phyloP scores from a whole-genome alignment of 2,888 invertebrate genomes.

The Eilema sororculum region DNA sequence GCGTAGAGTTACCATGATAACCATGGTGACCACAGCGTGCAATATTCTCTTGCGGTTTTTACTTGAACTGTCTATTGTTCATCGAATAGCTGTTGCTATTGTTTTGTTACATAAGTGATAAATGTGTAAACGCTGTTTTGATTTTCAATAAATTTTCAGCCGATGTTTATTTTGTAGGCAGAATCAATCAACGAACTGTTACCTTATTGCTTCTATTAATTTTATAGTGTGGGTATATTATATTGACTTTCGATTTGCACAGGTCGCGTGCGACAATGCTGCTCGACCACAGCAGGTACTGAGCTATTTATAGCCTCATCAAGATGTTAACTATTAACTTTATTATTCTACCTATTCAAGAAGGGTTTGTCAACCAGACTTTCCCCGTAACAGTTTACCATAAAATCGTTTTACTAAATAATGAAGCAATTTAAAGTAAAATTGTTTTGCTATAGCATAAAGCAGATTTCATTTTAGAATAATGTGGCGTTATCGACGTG shows the following conservation, averaged over 20 bases:
- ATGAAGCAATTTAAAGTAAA: neutral
- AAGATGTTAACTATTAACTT: constrained; percentile 8
- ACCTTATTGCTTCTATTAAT: constrained; percentile 2
- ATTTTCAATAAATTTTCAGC: constrained; percentile 28
- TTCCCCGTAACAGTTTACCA: neutral
- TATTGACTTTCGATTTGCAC: neutral
- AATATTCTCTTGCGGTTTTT: constrained; percentile 65
- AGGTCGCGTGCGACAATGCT: constrained; percentile 9
- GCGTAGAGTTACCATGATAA: constrained; percentile 38
- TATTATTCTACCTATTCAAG: constrained; percentile 2
- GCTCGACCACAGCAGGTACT: neutral
- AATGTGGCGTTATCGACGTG: too few species aligned
- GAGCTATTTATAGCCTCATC: constrained; percentile 16
- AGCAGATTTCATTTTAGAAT: neutral
- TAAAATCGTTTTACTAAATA: neutral
- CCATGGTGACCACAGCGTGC: constrained; percentile 59
- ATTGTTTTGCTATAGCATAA: too few species aligned
- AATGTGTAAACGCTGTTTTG: constrained; percentile 34
- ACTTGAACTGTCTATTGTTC: constrained; percentile 59
- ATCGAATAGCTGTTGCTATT: constrained; percentile 48
- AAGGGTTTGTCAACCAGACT: neutral
- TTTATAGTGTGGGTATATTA: neutral
- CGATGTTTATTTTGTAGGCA: neutral
- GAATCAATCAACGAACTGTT: neutral
- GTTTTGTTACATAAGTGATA: constrained; percentile 51